Base-by-base conservation (phyloP, 92 coral and sea anemone species). In the Montipora capitata region DNA sequence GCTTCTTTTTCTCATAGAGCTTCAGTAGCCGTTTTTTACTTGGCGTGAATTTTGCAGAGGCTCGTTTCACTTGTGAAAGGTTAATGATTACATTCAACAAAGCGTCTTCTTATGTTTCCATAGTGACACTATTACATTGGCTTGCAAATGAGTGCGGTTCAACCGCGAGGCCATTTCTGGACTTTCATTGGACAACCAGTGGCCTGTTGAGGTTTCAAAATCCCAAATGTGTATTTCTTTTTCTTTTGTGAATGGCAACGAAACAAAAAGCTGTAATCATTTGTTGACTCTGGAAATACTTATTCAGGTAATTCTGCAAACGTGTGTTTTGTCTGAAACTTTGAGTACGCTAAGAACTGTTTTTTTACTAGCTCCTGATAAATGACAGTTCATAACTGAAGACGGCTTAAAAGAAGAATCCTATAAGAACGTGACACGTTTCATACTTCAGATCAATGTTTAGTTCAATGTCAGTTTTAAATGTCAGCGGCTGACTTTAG, bases 201-300 rank as follows among this genome's bases (percentile, higher is more conserved):
- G 38, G 79, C 48, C 92, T 73, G 35, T 74, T 76, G 93, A 83
- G 93, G 87, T 89, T 89, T 76, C 81, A 63, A 41, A 86, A 70
- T 83, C 79, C 12, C 18, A 68, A 5, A 68, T 18, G 77, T 18
- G 45, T 72, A 76, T 72, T 57, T 40, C 61, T 54, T 68, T 72
- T 83, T 44, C 38, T 40, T 72, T 82, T 71, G 42, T 20, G 12
- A 51, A 72, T 57, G 71, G 56, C 58, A 57, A 18, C 57, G 39
- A 4, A 35, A 40, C 68, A 57, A 80, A 67, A 35, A 15, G 67
- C 77, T 10, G 16, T 68, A 51, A 72, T 73, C 72, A 56, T 18
- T 59, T 42, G 72, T 83, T 83, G 80, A 83, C 71, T 79, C 61
- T 71, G 70, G 79, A 57, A 59, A 83, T 83, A 57, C 79, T 59